Evolutionary conservation across 2,797 vertebrate genomes (phyloP).

Genomic region (Alouatta caraya): DNA sequence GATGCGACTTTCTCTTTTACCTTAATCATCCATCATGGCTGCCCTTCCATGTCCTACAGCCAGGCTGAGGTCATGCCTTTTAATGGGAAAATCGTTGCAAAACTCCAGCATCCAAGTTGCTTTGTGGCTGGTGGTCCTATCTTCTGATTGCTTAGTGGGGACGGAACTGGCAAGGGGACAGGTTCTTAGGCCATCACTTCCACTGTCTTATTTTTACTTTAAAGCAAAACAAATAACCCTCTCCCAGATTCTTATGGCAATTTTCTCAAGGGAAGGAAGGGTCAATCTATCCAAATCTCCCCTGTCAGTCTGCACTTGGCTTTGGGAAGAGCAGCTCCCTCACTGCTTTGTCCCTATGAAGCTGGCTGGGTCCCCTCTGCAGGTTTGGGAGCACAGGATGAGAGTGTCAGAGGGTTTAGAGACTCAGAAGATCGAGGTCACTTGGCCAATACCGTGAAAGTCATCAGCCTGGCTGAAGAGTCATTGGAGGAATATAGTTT

Average conservation of each 20-base stretch:
- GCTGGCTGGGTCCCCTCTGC: neutral
- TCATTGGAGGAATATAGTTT: neutral
- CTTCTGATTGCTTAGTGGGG: neutral
- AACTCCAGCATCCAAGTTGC: neutral
- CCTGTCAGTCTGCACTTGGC: neutral
- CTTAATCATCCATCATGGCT: neutral
- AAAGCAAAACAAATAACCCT: neutral
- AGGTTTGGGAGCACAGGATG: neutral
- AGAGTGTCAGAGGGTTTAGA: neutral
- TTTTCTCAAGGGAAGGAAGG: neutral
- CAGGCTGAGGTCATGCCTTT: neutral
- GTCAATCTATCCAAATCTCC: neutral
- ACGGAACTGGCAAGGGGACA: neutral
- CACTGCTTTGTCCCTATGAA: neutral
- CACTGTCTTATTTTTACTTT: constrained; percentile 10
- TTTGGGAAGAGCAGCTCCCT: neutral
- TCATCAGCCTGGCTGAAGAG: neutral
- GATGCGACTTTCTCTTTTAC: neutral
- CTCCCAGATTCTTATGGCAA: neutral
- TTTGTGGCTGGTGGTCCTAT: neutral
- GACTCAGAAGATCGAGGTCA: neutral
- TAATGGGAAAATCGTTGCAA: neutral
- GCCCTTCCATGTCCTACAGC: neutral
- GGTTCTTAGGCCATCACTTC: neutral
- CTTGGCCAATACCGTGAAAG: neutral